These are phyloP conservation scores for Ridgeia piscesae DNA, from an alignment of 1,140 invertebrate species.

Conservation along the genomic window DNA sequence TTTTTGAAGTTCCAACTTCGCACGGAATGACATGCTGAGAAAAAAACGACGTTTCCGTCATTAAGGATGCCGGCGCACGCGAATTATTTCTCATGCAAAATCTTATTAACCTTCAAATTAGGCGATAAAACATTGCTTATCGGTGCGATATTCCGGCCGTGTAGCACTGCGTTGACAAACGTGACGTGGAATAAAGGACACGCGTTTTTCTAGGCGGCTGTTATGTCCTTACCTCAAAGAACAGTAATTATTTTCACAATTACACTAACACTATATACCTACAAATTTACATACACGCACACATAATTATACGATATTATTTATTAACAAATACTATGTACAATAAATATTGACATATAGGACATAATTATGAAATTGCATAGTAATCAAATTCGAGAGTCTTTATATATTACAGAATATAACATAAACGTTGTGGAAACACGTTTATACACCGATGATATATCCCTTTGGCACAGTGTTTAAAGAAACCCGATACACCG, in stretches of 20 bases:
- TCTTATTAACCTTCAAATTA: neutral
- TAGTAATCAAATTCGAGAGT: neutral
- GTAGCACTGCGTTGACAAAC: neutral
- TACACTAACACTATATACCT: neutral
- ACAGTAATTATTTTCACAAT: neutral
- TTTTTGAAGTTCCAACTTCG: neutral
- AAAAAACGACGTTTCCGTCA: conserved; percentile 1
- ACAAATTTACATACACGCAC: neutral
- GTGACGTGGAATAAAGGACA: neutral
- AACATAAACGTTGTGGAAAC: neutral
- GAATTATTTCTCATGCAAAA: neutral
- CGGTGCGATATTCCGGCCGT: neutral
- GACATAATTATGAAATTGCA: neutral
- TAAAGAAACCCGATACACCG: neutral
- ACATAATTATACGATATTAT: neutral
- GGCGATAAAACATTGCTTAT: neutral
- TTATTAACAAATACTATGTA: neutral
- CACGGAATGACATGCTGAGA: neutral
- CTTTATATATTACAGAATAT: neutral
- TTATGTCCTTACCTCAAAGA: neutral
- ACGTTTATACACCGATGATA: neutral
- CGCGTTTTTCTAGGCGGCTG: neutral
- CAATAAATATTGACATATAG: conserved; percentile 2
- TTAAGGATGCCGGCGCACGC: neutral
- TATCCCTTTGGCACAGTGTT: neutral